A percentile compares a stretch with the other conserved stretches of the same genome.
These are phyloP conservation scores for Tigriopus japonicus DNA, from an alignment of 1,140 invertebrate genomes.

Conservation along the genomic window DNA sequence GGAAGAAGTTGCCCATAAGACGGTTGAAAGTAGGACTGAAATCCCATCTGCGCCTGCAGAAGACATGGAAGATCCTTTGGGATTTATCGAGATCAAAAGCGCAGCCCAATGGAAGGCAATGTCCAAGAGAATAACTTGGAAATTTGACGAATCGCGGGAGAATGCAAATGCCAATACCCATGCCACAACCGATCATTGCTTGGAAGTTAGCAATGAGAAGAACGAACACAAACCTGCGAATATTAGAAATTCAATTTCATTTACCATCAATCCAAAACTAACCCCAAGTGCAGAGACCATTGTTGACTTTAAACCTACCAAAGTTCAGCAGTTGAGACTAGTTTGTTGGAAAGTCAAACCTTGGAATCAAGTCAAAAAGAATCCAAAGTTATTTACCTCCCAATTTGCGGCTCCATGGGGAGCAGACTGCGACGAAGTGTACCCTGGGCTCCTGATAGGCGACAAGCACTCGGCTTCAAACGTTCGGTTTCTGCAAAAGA, in stretches of 20 bases:
- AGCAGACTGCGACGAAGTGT: slow-evolving; percentile 24
- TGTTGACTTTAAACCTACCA: neutral
- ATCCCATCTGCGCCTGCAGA: neutral
- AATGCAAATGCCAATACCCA: neutral
- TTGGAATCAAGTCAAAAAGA: neutral
- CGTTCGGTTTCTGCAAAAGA: slow-evolving; percentile 43
- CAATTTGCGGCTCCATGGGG: slow-evolving; percentile 6
- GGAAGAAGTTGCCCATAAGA: neutral
- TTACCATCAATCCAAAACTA: too few species aligned
- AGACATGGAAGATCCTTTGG: slow-evolving; percentile 4
- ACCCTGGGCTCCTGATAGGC: slow-evolving; percentile 24
- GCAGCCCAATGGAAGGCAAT: slow-evolving; percentile 10
- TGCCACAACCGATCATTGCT: too few species aligned
- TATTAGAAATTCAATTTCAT: too few species aligned
- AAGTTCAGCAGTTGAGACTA: neutral
- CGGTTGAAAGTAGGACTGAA: neutral
- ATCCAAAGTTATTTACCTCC: neutral
- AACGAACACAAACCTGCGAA: too few species aligned
- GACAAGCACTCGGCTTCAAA: slow-evolving; percentile 49
- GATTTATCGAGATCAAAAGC: slow-evolving; percentile 5
- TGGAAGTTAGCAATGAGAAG: too few species aligned
- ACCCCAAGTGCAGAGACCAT: neutral
- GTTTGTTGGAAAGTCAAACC: slow-evolving; percentile 10
- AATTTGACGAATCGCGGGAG: neutral
- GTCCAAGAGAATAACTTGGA: neutral